Conservation (phyloP, 2,797 vertebrate species). For the Craterocephalus amniculus region DNA sequence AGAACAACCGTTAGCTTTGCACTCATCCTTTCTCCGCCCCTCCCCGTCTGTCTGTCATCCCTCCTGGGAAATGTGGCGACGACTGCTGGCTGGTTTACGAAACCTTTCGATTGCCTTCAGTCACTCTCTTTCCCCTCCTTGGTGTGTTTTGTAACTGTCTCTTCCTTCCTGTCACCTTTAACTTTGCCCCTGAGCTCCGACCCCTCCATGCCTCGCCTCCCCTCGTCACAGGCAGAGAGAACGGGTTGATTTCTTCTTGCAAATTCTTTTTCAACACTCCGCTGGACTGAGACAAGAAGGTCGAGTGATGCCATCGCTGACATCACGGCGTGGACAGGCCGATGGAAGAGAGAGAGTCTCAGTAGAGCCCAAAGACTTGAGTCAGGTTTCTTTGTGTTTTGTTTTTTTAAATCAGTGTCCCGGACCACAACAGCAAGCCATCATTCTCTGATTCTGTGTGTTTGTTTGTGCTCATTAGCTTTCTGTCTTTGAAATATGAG, state of each 20-base stretch:
- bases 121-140: slow-evolving; percentile 1
- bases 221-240: slow-evolving; percentile 18
- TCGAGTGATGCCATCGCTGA: slow-evolving; percentile 37
- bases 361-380: slow-evolving; percentile 61
- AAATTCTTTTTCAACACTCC: slow-evolving; percentile 19
- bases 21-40: slow-evolving; percentile 7
- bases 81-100: slow-evolving; percentile 25
- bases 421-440: slow-evolving; percentile 38
- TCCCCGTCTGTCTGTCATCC: not conserved
- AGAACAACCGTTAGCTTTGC: slow-evolving; percentile 89
- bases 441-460: slow-evolving; percentile 16
- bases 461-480: slow-evolving; percentile 13
- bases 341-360: slow-evolving; percentile 18
- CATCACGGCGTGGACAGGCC: slow-evolving; percentile 11
- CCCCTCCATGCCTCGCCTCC: not conserved
- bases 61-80: slow-evolving; percentile 1
- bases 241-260: slow-evolving; percentile 7
- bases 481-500: slow-evolving; percentile 8
- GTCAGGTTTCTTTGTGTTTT: slow-evolving; percentile 18
- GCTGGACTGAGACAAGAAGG: slow-evolving; percentile 40
- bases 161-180: slow-evolving; percentile 24
- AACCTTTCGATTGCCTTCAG: not conserved
- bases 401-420: slow-evolving; percentile 11
- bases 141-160: slow-evolving; percentile 13
- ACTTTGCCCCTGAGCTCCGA: slow-evolving; percentile 15